A percentile compares a stretch with the other conserved stretches of the same genome.
phyloP scores from a whole-genome alignment of 37 sponge, comb jelly and placozoan species.

The Diacarnus erythraeanus region DNA sequence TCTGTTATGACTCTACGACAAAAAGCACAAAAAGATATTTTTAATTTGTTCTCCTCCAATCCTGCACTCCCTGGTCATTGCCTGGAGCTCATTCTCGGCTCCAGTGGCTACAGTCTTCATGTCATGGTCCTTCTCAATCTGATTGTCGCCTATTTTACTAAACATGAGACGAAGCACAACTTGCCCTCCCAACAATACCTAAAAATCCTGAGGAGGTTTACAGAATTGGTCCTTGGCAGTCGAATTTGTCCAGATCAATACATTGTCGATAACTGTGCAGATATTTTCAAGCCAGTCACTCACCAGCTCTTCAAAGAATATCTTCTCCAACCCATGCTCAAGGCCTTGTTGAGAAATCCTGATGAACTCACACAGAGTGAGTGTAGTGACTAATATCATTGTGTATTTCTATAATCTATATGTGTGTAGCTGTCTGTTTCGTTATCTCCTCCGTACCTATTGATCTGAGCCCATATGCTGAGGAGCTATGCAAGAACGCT shows the following conservation, averaged over 20 bases:
- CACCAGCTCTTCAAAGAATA: slow-evolving; percentile 35
- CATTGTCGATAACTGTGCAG: slow-evolving; percentile 10
- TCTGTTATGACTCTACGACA: not conserved
- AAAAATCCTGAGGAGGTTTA: not conserved
- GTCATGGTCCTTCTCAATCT: not conserved
- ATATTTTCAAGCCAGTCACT: slow-evolving; percentile 41
- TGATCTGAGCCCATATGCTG: slow-evolving; percentile 61
- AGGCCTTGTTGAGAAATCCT: slow-evolving; percentile 68
- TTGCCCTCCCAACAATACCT: not conserved
- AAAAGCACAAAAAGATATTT: not conserved
- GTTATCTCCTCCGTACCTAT: slow-evolving; percentile 46
- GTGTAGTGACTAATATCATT: not conserved
- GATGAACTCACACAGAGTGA: slow-evolving; percentile 66
- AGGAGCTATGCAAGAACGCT: slow-evolving; percentile 39
- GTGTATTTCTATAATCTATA: not conserved
- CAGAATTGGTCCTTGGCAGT: slow-evolving; percentile 16
- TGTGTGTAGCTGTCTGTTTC: slow-evolving; percentile 46
- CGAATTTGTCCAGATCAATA: slow-evolving; percentile 13
- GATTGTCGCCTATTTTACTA: slow-evolving; percentile 2
- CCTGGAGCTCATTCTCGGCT: not conserved
- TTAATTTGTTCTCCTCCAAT: not conserved
- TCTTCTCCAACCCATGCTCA: slow-evolving; percentile 36
- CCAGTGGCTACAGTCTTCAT: not conserved
- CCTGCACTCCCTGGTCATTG: not conserved
- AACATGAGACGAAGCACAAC: not conserved